These are phyloP conservation scores for Xylocampa areola DNA, from an alignment of 2,888 invertebrate species.

Conservation along the genomic window DNA sequence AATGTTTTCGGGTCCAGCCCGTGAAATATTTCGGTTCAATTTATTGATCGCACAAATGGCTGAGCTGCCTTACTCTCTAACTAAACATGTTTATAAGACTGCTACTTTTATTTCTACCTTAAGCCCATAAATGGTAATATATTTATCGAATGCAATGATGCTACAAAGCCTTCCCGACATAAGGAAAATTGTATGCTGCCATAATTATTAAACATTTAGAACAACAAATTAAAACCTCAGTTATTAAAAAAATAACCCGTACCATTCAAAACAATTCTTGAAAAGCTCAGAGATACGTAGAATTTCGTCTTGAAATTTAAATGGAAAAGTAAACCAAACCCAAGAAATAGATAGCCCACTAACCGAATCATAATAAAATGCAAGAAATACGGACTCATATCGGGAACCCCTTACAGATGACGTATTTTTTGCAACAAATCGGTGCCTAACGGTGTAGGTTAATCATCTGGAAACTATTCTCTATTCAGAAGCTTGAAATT, in stretches of 20 bases:
- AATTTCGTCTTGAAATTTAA: neutral
- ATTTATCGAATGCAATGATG: too few species aligned
- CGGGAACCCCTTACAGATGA: slow-evolving; percentile 71
- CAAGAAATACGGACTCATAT: slow-evolving; percentile 54
- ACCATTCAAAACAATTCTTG: too few species aligned
- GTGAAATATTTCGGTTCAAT: slow-evolving; percentile 26
- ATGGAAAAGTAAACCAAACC: slow-evolving; percentile 14
- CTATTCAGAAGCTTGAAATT: slow-evolving; percentile 86
- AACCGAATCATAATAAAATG: slow-evolving; percentile 44
- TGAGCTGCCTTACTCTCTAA: too few species aligned
- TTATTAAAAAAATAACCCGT: too few species aligned
- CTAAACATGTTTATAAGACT: too few species aligned
- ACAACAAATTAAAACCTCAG: too few species aligned
- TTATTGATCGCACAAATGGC: neutral
- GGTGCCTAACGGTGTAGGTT: slow-evolving; percentile 78
- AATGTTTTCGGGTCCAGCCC: slow-evolving; percentile 66
- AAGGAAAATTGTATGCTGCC: too few species aligned
- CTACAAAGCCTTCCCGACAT: too few species aligned
- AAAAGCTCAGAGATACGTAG: too few species aligned
- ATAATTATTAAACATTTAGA: too few species aligned
- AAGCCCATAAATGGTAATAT: too few species aligned
- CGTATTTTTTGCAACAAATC: slow-evolving; percentile 80
- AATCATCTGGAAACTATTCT: slow-evolving; percentile 88
- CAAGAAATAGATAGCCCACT: slow-evolving; percentile 30
- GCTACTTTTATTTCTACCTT: too few species aligned